These are phyloP conservation scores for Heliconius hortense DNA, from an alignment of 2,888 invertebrate genomes.

Conservation along the genomic window DNA sequence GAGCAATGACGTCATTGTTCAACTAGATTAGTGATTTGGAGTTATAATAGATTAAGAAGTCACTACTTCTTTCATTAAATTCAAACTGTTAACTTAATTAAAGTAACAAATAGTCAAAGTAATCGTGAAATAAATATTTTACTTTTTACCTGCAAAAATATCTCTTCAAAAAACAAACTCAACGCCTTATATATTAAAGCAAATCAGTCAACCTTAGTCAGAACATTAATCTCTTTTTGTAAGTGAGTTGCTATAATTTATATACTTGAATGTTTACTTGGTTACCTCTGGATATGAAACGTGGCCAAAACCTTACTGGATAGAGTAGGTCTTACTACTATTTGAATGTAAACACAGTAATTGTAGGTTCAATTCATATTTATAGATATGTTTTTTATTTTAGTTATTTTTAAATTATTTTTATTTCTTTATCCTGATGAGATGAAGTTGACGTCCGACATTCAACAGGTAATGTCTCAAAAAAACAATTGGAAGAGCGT, in stretches of 20 bases:
- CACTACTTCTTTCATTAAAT: too few relatives aligned
- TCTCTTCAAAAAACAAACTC: not conserved
- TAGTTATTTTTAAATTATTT: too few relatives aligned
- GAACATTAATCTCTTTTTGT: slow-evolving; percentile 25
- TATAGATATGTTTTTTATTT: too few relatives aligned
- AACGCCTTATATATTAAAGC: not conserved
- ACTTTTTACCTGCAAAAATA: not conserved
- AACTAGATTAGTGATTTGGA: too few relatives aligned
- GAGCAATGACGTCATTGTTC: too few relatives aligned
- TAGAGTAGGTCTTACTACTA: not conserved
- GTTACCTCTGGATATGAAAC: slow-evolving; percentile 13
- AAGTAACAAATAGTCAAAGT: not conserved
- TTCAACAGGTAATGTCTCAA: too few relatives aligned
- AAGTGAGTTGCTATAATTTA: slow-evolving; percentile 18
- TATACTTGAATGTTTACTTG: slow-evolving; percentile 18
- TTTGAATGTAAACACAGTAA: not conserved
- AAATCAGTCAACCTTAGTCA: slow-evolving; percentile 10
- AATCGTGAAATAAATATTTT: not conserved
- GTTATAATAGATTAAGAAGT: too few relatives aligned
- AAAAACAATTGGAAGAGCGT: too few relatives aligned
- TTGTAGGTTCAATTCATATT: too few relatives aligned
- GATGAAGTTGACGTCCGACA: too few relatives aligned
- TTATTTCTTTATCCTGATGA: too few relatives aligned
- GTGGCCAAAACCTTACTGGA: not conserved
- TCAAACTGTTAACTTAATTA: too few relatives aligned